Percentiles rank a stretch among this genome's conserved stretches.
Conservation (phyloP, 2,113 vertebrate species). For the Tychaedon coryphoeus region DNA sequence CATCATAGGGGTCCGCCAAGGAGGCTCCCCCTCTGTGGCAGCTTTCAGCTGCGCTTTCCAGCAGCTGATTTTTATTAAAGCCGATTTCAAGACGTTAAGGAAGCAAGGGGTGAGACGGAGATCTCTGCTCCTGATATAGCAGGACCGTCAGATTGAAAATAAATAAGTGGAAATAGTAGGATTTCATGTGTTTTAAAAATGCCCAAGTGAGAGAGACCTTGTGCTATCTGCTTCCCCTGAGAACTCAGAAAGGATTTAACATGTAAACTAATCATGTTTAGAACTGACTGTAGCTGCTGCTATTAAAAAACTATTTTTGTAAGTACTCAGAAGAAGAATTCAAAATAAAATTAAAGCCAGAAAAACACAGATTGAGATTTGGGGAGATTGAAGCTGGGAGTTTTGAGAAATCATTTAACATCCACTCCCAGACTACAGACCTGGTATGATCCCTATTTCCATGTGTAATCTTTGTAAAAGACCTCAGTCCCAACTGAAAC, state of each 20-base stretch:
- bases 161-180: not conserved
- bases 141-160: not conserved
- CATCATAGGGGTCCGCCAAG: constrained; percentile 84
- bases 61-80: constrained; percentile 22
- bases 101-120: not conserved
- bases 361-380: not conserved
- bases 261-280: constrained; percentile 38
- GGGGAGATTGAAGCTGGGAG: not conserved
- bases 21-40: constrained; percentile 70
- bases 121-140: not conserved
- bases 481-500: not conserved
- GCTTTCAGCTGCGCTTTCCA: constrained; percentile 14
- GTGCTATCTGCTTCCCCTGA: constrained; percentile 31
- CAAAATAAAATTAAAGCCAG: constrained; percentile 2
- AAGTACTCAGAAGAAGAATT: constrained; percentile 22
- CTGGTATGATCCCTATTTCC: not conserved
- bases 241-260: constrained; percentile 40
- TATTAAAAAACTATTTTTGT: constrained; percentile 56
- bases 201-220: constrained; percentile 47
- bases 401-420: not conserved
- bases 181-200: constrained; percentile 33
- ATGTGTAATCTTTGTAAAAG: not conserved
- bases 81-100: not conserved
- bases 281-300: not conserved
- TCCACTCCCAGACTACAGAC: not conserved